These are phyloP conservation scores for Aphidius gifuensis DNA, from an alignment of 1,140 invertebrate species.

Conservation along the genomic window DNA sequence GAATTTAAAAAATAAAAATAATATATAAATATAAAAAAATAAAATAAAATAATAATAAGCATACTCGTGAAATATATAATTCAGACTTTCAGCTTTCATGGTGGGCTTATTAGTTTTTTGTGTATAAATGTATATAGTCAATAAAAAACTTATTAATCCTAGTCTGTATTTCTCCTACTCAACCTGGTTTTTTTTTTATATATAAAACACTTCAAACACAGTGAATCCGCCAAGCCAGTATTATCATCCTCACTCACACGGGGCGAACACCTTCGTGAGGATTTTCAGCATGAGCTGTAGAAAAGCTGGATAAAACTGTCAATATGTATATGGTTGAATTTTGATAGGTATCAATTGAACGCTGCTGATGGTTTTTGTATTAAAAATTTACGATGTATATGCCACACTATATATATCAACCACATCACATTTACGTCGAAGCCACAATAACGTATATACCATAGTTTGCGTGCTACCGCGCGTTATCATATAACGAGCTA, in stretches of 20 bases:
- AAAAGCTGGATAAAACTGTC: constrained; percentile 25
- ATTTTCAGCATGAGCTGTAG: too few species aligned
- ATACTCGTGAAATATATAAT: constrained; percentile 47
- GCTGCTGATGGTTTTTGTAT: constrained; percentile 45
- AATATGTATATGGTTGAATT: constrained; percentile 32
- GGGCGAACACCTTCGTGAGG: too few species aligned
- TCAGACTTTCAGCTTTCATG: constrained; percentile 29
- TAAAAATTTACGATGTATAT: constrained; percentile 42
- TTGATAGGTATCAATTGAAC: constrained; percentile 38
- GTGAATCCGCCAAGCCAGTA: not conserved
- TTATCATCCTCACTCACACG: not conserved
- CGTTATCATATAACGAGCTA: constrained; percentile 12
- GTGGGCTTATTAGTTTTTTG: constrained; percentile 47
- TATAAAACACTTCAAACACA: not conserved
- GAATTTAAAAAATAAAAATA: not conserved
- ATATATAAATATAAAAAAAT: too few species aligned
- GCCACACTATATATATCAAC: constrained; percentile 9
- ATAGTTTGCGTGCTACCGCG: constrained; percentile 34
- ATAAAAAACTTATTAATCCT: constrained; percentile 49
- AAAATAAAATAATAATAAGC: constrained; percentile 24
- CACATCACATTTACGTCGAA: constrained; percentile 23
- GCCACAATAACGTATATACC: constrained; percentile 26
- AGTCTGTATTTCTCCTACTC: constrained; percentile 30
- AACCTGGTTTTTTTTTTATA: constrained; percentile 21
- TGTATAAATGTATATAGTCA: constrained; percentile 39